Base-by-base conservation (phyloP, 2,888 invertebrate species). In the Alcis repandata region DNA sequence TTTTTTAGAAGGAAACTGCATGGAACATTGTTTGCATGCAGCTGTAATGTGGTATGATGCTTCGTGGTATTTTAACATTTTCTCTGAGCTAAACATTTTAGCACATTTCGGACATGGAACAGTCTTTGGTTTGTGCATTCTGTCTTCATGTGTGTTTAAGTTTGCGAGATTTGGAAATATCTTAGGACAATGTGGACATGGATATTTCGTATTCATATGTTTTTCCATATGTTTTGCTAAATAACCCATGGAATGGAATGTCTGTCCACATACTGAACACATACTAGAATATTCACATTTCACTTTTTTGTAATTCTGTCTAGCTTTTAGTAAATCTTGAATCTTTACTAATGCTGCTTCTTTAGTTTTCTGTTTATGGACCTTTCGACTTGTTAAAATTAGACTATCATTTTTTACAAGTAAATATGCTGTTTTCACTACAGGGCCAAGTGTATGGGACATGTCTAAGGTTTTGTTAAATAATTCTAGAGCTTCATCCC, bases 101-200 rank as follows among this genome's bases (percentile, higher is more conserved):
- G 79, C 53, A 68, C 91, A 91, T 65, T 86, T 82, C 1, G 77
- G 61, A 68, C 90, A 91, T 67, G 78, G 72, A 6, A 89, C 61
- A 59, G 69, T 83, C 72, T 89, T 90, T 10, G 88, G 87, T 67
- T 82, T 80, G 67, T 91, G 91, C 0, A 89, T 73, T 72, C 89
- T 79, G 66, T 88, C 86, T 0, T 74, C 70, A 63, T 91, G 90
- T 8, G 82, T 80, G 3, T 80, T 73, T 10, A 90, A 81, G 81
- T 1, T 74, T 20, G 48, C 76, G 62, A 1, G 82, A 79, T 4
- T 56, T 0, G 76, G 58, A 49, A 90, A 90, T 8, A 78, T 65
- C 78, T 89, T 90, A 2, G 80, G 79, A 54, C 92, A 92, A 45
- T 85, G 75, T 0, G 68, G 52, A 65, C 92, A 92, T 2, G 81